These are phyloP conservation scores for Otocyon megalotis DNA, from an alignment of 2,113 vertebrate genomes.

Conservation along the genomic window DNA sequence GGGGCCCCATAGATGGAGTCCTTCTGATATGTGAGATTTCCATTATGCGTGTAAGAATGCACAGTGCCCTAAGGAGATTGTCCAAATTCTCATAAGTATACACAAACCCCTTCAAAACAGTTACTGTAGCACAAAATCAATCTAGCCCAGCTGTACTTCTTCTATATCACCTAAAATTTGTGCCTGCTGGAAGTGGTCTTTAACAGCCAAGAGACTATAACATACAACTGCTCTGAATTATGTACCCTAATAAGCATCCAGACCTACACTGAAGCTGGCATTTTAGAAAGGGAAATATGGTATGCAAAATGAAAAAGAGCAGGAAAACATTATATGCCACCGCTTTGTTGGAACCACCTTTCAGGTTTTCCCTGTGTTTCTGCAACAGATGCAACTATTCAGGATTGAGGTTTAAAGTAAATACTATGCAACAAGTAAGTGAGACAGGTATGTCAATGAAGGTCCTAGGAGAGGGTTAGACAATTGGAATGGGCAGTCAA, in stretches of 20 bases:
- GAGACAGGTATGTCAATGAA: slow-evolving; percentile 51
- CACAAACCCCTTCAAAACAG: neutral
- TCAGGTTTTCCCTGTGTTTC: slow-evolving; percentile 52
- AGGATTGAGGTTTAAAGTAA: slow-evolving; percentile 22
- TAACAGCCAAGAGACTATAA: neutral
- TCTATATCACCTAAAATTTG: slow-evolving; percentile 10
- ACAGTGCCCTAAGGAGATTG: neutral
- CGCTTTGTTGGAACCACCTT: neutral
- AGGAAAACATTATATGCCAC: neutral
- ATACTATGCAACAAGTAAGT: neutral
- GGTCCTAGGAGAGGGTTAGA: slow-evolving; percentile 61
- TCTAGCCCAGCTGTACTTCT: neutral
- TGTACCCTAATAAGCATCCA: neutral
- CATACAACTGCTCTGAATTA: slow-evolving; percentile 31
- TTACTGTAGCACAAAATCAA: neutral
- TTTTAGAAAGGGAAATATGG: slow-evolving; percentile 58
- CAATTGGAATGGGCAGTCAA: slow-evolving; percentile 66
- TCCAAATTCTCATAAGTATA: neutral
- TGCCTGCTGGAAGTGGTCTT: neutral
- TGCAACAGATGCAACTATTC: neutral
- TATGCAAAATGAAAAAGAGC: neutral
- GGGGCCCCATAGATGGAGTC: neutral
- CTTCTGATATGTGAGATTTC: neutral
- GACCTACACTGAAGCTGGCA: neutral
- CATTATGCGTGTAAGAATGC: neutral